These are phyloP conservation scores for Hestina assimilis DNA, from an alignment of 1,140 invertebrate species.

Conservation along the genomic window DNA sequence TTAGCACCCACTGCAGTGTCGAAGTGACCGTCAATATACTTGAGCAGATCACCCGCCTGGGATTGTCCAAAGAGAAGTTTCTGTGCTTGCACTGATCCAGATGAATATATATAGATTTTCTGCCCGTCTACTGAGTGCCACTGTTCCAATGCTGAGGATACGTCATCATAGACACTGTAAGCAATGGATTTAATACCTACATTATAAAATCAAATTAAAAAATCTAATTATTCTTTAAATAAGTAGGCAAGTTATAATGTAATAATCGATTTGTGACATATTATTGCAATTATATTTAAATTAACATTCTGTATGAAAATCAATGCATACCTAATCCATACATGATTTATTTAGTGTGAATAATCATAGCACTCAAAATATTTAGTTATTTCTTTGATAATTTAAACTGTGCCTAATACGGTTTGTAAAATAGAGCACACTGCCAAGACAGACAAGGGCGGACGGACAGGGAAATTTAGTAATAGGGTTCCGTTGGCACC, in stretches of 20 bases:
- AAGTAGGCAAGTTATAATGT: neutral
- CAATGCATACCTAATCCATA: no score
- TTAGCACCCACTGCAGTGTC: conserved; percentile 92
- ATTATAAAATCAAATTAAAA: neutral
- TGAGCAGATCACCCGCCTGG: conserved; percentile 85
- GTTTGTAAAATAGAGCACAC: no score
- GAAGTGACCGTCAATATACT: conserved; percentile 89
- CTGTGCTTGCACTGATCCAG: conserved; percentile 94
- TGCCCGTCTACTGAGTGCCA: conserved; percentile 82
- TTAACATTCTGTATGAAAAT: no score
- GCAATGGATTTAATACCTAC: neutral
- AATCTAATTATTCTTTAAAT: neutral
- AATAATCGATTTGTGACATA: no score
- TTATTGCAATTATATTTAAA: no score
- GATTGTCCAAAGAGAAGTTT: conserved; percentile 92
- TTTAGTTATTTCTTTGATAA: no score
- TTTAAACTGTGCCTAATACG: no score
- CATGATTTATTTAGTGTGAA: no score
- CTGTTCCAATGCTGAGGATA: conserved; percentile 83
- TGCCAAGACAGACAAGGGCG: no score
- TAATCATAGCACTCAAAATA: no score
- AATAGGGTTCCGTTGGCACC: no score
- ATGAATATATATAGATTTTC: conserved; percentile 93
- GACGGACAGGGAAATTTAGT: no score
- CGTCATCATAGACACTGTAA: conserved; percentile 89